phyloP scores from a whole-genome alignment of 2,113 vertebrate species.

The Lepisosteus oculatus region DNA sequence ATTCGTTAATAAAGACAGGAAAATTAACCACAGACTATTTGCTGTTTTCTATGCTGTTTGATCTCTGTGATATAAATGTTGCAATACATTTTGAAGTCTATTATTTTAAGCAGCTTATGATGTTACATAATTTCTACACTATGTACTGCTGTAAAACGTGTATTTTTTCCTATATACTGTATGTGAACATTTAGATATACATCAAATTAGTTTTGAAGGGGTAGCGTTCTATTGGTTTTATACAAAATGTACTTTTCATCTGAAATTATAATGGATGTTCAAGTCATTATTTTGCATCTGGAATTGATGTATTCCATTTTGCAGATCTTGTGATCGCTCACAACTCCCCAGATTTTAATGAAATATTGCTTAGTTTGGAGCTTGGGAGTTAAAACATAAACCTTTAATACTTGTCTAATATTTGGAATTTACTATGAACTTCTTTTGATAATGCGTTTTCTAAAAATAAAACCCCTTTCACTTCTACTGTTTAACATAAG shows the following conservation, averaged over 20 bases:
- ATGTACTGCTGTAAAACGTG: too few species aligned
- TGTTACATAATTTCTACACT: too few species aligned
- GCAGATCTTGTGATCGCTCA: constrained; percentile 47
- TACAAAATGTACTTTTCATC: too few species aligned
- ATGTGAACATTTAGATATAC: too few species aligned
- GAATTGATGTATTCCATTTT: constrained; percentile 61
- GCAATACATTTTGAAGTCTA: too few species aligned
- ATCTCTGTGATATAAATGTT: too few species aligned
- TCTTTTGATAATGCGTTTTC: constrained; percentile 37
- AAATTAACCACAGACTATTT: constrained; percentile 49
- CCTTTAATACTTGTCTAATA: constrained; percentile 46
- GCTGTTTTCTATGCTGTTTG: constrained; percentile 18
- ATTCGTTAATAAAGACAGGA: constrained; percentile 40
- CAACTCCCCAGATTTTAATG: constrained; percentile 64
- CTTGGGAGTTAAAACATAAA: constrained; percentile 52
- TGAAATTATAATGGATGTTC: constrained; percentile 39
- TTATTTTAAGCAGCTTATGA: too few species aligned
- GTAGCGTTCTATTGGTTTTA: too few species aligned
- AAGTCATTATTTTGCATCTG: constrained; percentile 52
- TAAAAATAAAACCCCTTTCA: constrained; percentile 27
- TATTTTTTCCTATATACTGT: too few species aligned
- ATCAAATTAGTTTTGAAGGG: too few species aligned
- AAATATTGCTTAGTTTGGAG: constrained; percentile 64
- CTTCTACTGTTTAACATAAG: constrained; percentile 28
- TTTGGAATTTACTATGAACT: constrained; percentile 27